These are phyloP conservation scores for Lepidothrix coronata DNA, from an alignment of 2,113 vertebrate genomes.

Conservation along the genomic window DNA sequence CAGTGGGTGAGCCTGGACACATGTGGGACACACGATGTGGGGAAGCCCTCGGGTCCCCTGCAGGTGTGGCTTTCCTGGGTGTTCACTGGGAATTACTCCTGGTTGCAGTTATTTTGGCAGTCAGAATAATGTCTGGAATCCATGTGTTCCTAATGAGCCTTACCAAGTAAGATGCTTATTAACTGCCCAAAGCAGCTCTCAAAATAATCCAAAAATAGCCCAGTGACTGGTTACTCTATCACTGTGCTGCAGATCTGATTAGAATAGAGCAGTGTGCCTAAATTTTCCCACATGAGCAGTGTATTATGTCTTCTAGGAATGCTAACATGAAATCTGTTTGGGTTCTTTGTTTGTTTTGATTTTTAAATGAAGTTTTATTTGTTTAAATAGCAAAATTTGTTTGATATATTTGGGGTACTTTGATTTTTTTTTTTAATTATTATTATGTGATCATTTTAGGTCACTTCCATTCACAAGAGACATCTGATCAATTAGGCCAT, in stretches of 20 bases:
- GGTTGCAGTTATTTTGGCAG: not conserved
- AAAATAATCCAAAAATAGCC: slow-evolving; percentile 57
- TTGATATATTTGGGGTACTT: not conserved
- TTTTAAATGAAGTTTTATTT: not conserved
- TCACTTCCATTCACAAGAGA: not conserved
- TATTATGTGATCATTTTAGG: not conserved
- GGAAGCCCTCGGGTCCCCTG: rapidly evolving
- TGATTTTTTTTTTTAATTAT: not conserved
- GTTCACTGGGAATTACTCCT: not conserved
- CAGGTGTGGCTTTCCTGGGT: not conserved
- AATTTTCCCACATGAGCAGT: not conserved
- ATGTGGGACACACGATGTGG: rapidly evolving
- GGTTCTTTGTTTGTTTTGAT: not conserved
- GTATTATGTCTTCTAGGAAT: not conserved
- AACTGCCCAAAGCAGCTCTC: slow-evolving; percentile 1
- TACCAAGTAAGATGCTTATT: slow-evolving; percentile 52
- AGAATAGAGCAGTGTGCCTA: not conserved
- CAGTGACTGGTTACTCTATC: slow-evolving; percentile 36
- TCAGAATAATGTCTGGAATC: not conserved
- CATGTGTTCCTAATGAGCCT: not conserved
- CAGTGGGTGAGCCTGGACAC: not conserved
- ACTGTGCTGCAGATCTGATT: slow-evolving; percentile 44
- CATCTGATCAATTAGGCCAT: not conserved
- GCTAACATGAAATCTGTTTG: not conserved
- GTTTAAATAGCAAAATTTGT: not conserved